phyloP scores from a whole-genome alignment of 2,888 invertebrate genomes.

The Lomographa bimaculata region DNA sequence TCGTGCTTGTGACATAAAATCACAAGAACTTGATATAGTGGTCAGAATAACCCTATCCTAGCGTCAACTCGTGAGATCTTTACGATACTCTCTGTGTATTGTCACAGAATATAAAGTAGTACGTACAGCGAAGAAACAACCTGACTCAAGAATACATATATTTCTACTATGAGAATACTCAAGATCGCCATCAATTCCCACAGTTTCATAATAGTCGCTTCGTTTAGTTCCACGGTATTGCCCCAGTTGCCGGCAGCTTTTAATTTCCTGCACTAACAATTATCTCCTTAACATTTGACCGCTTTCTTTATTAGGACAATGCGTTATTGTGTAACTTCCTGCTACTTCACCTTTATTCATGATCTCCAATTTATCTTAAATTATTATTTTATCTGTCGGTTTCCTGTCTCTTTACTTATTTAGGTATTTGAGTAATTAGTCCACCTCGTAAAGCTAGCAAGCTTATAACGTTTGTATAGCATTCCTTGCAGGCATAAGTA shows the following conservation, averaged over 20 bases:
- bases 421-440: not conserved
- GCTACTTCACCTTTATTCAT: constrained; percentile 36
- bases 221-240: constrained; percentile 47
- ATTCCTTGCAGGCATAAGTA: constrained; percentile 43
- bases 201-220: constrained; percentile 20
- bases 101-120: too few species aligned
- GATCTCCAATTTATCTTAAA: constrained; percentile 17
- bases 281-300: constrained; percentile 82
- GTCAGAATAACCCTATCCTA: constrained; percentile 21
- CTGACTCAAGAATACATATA: too few species aligned
- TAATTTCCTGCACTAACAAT: constrained; percentile 81
- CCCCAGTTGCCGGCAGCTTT: constrained; percentile 74
- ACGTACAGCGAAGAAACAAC: too few species aligned
- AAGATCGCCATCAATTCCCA: constrained; percentile 40
- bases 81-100: constrained; percentile 41
- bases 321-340: constrained; percentile 64
- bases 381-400: constrained; percentile 16
- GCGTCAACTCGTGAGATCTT: constrained; percentile 42
- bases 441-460: not conserved
- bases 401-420: not conserved
- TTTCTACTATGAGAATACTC: too few species aligned
- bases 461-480: constrained; percentile 9
- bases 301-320: constrained; percentile 72
- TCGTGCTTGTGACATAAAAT: constrained; percentile 6
- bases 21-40: constrained; percentile 16